These are phyloP conservation scores for Lingula anatina DNA, from an alignment of 2,888 invertebrate species.

Conservation along the genomic window DNA sequence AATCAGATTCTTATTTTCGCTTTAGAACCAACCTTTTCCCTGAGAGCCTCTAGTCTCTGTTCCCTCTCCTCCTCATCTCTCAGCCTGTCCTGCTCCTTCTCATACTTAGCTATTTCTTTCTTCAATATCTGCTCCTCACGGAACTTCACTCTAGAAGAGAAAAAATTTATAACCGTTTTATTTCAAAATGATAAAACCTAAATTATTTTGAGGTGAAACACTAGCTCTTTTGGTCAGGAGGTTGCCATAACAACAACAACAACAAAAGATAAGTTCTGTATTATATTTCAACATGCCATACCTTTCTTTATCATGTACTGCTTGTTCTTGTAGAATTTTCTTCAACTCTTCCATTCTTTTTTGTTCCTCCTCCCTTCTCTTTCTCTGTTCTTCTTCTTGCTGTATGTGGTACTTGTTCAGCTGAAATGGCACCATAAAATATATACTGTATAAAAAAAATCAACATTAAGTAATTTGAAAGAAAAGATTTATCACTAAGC, in stretches of 20 bases:
- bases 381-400: constrained; percentile 14
- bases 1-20: no score
- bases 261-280: no score
- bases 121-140: constrained; percentile 31
- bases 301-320: constrained; percentile 40
- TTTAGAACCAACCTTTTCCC: constrained; percentile 29
- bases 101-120: constrained; percentile 28
- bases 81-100: constrained; percentile 23
- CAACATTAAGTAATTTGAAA: no score
- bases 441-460: no score
- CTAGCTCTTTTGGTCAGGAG: no score
- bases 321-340: constrained; percentile 35
- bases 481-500: no score
- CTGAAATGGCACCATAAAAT: no score
- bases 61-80: constrained; percentile 36
- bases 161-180: no score
- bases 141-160: constrained; percentile 31
- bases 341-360: constrained; percentile 31
- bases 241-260: no score
- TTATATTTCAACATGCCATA: no score
- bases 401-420: constrained; percentile 19
- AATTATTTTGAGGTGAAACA: no score
- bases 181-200: no score
- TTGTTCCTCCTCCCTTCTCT: constrained; percentile 20
- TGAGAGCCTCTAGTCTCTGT: constrained; percentile 35